A percentile compares a stretch with the other conserved stretches of the same genome.
Conservation (phyloP, 2,888 invertebrate species). For the Noctua fimbriata region DNA sequence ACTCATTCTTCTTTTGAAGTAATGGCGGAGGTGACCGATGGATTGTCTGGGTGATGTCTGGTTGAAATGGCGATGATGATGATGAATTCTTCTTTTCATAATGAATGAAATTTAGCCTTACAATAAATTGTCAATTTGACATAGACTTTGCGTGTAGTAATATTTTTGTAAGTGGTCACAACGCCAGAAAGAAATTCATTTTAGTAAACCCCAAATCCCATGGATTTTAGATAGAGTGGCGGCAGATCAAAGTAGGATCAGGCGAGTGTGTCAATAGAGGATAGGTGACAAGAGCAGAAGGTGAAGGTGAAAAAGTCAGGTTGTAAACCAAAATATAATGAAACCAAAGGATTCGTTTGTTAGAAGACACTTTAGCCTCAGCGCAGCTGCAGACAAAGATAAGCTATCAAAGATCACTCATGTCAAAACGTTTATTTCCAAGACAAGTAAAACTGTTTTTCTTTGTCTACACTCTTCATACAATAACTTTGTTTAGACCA, state of each 20-base stretch:
- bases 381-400: slow-evolving; percentile 18
- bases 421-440: slow-evolving; percentile 7
- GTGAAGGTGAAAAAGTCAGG: neutral
- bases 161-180: neutral
- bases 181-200: neutral
- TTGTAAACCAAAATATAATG: neutral
- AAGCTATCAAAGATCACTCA: slow-evolving; percentile 36
- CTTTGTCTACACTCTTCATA: slow-evolving; percentile 11
- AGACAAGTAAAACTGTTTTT: neutral
- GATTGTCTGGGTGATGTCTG: neutral
- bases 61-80: neutral
- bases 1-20: neutral
- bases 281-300: neutral
- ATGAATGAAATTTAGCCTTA: neutral
- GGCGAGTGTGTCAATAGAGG: neutral
- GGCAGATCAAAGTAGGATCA: neutral
- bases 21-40: neutral
- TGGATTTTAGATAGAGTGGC: neutral
- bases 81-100: neutral
- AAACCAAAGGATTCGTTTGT: neutral
- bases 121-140: neutral
- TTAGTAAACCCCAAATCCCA: neutral
- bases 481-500: neutral
- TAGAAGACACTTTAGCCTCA: neutral
- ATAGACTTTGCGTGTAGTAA: neutral